Base-by-base conservation (phyloP, 2,797 vertebrate genomes). In the Synaphobranchus kaupii region DNA sequence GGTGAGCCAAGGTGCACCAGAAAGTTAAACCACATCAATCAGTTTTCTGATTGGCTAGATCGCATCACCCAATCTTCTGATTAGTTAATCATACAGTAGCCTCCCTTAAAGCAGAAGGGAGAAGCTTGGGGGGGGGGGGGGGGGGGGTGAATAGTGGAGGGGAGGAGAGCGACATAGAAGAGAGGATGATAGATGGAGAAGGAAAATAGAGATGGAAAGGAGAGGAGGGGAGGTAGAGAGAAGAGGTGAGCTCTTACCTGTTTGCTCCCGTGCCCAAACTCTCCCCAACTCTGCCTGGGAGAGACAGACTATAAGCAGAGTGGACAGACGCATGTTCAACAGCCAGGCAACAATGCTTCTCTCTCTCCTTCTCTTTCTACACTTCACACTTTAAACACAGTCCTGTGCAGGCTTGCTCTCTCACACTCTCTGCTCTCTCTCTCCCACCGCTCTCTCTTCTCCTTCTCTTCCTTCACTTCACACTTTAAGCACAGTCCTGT, bases 221-320 rank as follows among this genome's bases (percentile, higher is more conserved):
- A 71, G 3, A 60, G 39, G 39, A 58, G 54, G 28, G 63, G 68
- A 28, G 10, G 50, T 20, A 54, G 63, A 47, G 63, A 25, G 52
- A 73, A 50, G 20, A 17, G 48, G 17, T 78, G 60, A 22, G 28
- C 47, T 86, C 95, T 95, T 96, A 97, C 96, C 96, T 96, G 93
- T 91, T 48, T 89, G 91, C 88, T 92, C 92, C 31, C 91, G 93
- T 90, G 94, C 94, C 95, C 94, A 95, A 88, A 94, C 93, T 90
- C 93, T 95, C 84, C 93, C 93, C 90, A 96, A 90, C 92, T 96
- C 95, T 90, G 94, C 94, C 94, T 95, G 96, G 91, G 94, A 95
- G 88, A 97, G 95, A 93, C 94, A 96, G 93, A 97, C 94, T 89
- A 97, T 92, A 93, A 97, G 93, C 91, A 96, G 90, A 84, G 94